Evolutionary conservation across 2,888 invertebrate genomes (phyloP).

Genomic region (Nemapogon koenigi): DNA sequence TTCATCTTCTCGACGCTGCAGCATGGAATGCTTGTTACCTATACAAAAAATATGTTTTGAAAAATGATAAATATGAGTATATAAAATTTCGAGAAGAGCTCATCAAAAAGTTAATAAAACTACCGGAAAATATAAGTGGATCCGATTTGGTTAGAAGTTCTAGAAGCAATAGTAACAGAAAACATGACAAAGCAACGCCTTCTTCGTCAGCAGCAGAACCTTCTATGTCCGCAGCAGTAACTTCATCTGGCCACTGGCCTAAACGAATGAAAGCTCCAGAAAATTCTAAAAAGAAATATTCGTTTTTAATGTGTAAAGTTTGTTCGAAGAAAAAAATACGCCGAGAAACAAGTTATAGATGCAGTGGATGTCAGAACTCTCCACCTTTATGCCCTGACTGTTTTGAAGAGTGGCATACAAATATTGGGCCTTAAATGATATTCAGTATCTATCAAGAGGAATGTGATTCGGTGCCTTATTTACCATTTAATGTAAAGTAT

Average conservation of each 20-base stretch:
- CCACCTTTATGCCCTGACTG: constrained; percentile 18
- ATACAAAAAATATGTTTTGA: constrained; percentile 9
- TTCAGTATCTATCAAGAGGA: neutral
- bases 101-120: neutral
- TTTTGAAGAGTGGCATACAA: constrained; percentile 13
- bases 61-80: neutral
- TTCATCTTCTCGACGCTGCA: constrained; percentile 23
- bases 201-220: neutral
- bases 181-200: neutral
- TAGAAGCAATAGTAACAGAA: neutral
- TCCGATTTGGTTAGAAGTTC: neutral
- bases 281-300: constrained; percentile 1
- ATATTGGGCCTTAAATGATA: neutral
- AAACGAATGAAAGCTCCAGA: neutral
- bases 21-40: constrained; percentile 22
- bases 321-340: constrained; percentile 11
- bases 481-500: too few species aligned
- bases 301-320: neutral
- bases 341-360: constrained; percentile 16
- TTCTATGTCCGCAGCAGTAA: too few species aligned
- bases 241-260: constrained; percentile 7
- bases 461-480: too few species aligned
- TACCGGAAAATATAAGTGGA: neutral
- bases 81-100: neutral
- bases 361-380: constrained; percentile 16